Evolutionary conservation across 1,140 invertebrate species (phyloP).

Genomic region (Neotoxoptera formosana): DNA sequence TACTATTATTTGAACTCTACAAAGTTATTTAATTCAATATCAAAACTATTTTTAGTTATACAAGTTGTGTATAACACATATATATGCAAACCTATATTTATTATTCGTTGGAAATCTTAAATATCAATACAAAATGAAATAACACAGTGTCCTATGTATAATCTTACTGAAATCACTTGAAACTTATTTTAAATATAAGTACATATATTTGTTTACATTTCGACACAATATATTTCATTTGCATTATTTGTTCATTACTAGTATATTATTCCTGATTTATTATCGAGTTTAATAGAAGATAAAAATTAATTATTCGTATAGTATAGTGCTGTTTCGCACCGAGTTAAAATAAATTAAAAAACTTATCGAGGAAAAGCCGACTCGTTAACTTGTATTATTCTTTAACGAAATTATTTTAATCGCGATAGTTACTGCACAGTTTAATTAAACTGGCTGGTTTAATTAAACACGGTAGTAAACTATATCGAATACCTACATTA

Average conservation of each 20-base stretch:
- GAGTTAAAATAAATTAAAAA: background rate
- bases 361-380: background rate
- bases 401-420: background rate
- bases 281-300: background rate
- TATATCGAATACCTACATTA: background rate
- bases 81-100: background rate
- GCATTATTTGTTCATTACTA: background rate
- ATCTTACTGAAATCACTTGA: background rate
- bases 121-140: background rate
- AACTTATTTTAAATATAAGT: background rate
- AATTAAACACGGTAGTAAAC: background rate
- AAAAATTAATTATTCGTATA: background rate
- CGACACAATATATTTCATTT: background rate
- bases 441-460: background rate
- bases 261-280: background rate
- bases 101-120: background rate
- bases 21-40: background rate
- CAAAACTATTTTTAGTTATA: background rate
- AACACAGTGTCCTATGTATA: background rate
- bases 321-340: background rate
- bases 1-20: background rate
- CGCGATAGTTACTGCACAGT: background rate
- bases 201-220: background rate
- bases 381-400: background rate
- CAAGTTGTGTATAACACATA: background rate